These are phyloP conservation scores for Oncopeltus fasciatus DNA, from an alignment of 1,140 invertebrate genomes.

Conservation along the genomic window DNA sequence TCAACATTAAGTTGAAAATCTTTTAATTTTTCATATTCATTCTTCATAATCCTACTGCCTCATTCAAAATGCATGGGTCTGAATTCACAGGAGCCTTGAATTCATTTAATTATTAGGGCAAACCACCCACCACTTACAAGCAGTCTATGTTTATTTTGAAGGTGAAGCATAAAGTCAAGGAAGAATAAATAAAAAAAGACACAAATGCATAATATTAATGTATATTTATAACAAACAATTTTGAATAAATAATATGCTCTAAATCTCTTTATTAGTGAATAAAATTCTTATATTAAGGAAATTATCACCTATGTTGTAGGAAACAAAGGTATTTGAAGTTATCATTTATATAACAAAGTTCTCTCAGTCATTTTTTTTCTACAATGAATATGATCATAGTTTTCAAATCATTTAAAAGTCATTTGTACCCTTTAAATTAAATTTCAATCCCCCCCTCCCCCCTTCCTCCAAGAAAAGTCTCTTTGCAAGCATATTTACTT, in stretches of 20 bases:
- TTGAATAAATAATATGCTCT: constrained; percentile 11
- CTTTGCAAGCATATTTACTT: neutral
- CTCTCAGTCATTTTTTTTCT: constrained; percentile 12
- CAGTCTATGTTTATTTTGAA: too few species aligned
- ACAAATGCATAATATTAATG: constrained; percentile 7
- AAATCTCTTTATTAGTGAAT: constrained; percentile 11
- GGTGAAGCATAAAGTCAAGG: too few species aligned
- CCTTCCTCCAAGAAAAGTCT: neutral
- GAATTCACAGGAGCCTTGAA: too few species aligned
- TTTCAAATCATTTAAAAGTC: neutral
- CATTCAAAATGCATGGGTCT: too few species aligned
- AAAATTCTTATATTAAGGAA: constrained; percentile 9
- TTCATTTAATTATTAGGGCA: too few species aligned
- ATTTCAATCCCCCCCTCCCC: neutral
- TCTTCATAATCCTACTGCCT: too few species aligned
- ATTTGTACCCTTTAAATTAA: constrained; percentile 1
- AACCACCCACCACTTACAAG: too few species aligned
- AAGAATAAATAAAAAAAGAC: neutral
- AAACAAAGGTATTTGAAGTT: constrained; percentile 4
- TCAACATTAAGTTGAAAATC: too few species aligned
- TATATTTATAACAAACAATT: constrained; percentile 13
- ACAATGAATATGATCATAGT: constrained; percentile 5
- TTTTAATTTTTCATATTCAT: too few species aligned
- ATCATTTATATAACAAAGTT: constrained; percentile 7
- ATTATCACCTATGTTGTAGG: constrained; percentile 11